Conservation (phyloP, 2,113 vertebrate species). For the Podarcis raffonei region DNA sequence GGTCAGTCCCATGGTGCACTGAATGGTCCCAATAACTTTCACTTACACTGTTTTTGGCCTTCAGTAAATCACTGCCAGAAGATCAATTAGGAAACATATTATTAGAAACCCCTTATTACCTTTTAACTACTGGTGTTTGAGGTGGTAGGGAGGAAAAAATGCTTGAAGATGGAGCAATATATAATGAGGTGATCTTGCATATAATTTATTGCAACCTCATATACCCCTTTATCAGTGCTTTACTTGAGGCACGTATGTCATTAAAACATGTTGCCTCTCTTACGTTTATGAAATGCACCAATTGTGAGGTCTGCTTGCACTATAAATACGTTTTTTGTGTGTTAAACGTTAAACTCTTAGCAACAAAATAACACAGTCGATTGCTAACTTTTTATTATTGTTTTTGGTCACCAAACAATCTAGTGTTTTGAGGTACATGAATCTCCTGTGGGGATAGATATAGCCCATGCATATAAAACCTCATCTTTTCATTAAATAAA, state of each 20-base stretch:
- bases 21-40: neutral
- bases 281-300: neutral
- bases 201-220: neutral
- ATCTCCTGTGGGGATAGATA: conserved; percentile 31
- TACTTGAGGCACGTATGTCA: neutral
- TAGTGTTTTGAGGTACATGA: conserved; percentile 68
- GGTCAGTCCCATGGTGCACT: neutral
- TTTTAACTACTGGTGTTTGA: neutral
- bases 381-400: neutral
- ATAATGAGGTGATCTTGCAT: neutral
- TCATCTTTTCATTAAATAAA: conserved; percentile 19
- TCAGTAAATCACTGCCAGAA: neutral
- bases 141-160: neutral
- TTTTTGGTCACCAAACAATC: conserved; percentile 28
- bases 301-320: neutral
- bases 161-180: neutral
- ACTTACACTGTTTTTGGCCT: no score
- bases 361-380: fast-evolving
- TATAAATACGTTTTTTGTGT: neutral
- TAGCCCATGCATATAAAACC: neutral
- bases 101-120: neutral
- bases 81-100: neutral
- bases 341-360: neutral
- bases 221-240: neutral
- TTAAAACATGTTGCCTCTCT: fast-evolving